Evolutionary conservation across 2,797 vertebrate genomes (phyloP).

Genomic region (Phataginus tetradactyla): DNA sequence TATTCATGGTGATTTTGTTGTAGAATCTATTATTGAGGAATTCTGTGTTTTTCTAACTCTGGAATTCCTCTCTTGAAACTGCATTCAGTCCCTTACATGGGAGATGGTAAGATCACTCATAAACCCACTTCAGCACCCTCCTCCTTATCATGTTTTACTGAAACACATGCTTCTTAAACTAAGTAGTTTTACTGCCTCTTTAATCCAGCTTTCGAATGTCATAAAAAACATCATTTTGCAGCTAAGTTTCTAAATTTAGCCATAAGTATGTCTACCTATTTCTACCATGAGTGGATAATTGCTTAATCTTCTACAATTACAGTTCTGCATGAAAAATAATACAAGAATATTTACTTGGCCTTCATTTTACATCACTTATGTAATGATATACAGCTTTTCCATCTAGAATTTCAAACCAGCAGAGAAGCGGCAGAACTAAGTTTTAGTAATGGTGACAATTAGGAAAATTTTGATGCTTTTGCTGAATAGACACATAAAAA

Average conservation of each 20-base stretch:
- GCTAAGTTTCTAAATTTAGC: conserved; percentile 67
- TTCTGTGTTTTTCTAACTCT: not conserved
- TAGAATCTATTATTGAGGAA: not conserved
- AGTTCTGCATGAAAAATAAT: conserved; percentile 20
- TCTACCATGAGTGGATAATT: conserved; percentile 41
- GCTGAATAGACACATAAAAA: not conserved
- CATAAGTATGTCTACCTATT: conserved; percentile 33
- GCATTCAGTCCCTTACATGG: not conserved
- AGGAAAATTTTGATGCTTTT: not conserved
- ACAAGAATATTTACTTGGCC: conserved; percentile 5
- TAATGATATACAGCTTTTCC: not conserved
- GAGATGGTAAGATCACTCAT: conserved; percentile 14
- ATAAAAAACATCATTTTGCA: conserved; percentile 57
- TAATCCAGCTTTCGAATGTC: conserved; percentile 56
- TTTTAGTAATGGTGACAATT: not conserved
- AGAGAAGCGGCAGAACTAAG: not conserved
- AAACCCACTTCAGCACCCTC: not conserved
- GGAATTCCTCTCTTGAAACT: not conserved
- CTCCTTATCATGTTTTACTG: not conserved
- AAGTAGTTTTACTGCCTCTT: conserved; percentile 7
- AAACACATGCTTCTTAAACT: not conserved
- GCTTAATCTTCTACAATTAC: conserved; percentile 31
- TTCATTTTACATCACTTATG: conserved; percentile 43
- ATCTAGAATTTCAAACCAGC: conserved; percentile 29
- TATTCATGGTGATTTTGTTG: not conserved